A percentile compares a stretch with the other conserved stretches of the same genome.
phyloP scores from a whole-genome alignment of 2,797 vertebrate genomes.

The Yasuhikotakia modesta region DNA sequence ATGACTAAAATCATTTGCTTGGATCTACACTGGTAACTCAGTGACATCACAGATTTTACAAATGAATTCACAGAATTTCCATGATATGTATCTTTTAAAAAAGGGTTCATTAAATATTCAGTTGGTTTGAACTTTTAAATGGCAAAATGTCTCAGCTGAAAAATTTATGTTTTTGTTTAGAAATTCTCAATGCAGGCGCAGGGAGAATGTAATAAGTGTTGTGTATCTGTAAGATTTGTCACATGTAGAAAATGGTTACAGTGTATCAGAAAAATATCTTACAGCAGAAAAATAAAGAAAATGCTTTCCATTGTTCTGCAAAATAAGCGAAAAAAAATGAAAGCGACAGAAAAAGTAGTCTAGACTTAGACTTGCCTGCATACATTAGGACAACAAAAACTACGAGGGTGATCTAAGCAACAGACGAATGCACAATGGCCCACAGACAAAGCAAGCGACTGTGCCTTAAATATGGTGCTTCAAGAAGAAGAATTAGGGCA shows the following conservation, averaged over 20 bases:
- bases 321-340: constrained; percentile 78
- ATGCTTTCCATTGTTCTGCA: constrained; percentile 69
- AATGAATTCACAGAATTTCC: background rate
- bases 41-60: background rate
- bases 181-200: background rate
- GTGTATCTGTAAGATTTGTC: background rate
- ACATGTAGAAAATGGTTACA: constrained; percentile 57
- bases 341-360: constrained; percentile 72
- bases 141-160: background rate
- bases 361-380: constrained; percentile 87
- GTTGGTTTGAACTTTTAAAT: constrained; percentile 5
- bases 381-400: constrained; percentile 85
- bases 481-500: constrained; percentile 61
- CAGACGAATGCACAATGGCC: constrained; percentile 76
- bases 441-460: constrained; percentile 76
- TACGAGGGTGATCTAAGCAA: constrained; percentile 77
- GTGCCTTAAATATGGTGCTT: constrained; percentile 82
- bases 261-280: constrained; percentile 63
- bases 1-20: background rate
- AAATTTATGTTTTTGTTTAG: constrained; percentile 10
- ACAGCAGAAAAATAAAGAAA: constrained; percentile 68
- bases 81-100: background rate
- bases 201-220: background rate
- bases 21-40: background rate
- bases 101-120: background rate